Evolutionary conservation across 2,113 vertebrate genomes (phyloP), one percentile per base, ranked within the genome.

Genomic region (Chaetorhynchus papuensis): DNA sequence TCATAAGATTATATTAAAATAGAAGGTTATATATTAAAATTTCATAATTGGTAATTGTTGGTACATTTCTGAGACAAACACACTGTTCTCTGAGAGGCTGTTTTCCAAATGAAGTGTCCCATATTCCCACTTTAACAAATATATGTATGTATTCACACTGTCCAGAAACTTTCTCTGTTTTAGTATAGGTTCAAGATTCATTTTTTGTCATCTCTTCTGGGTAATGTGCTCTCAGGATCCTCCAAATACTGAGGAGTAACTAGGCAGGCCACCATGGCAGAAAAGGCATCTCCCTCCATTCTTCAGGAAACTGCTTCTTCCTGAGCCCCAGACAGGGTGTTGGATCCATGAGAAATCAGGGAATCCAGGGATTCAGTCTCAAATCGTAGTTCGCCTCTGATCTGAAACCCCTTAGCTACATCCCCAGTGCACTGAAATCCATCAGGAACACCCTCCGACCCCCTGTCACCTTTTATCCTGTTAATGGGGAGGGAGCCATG

Each of bases 141-240:
- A 18, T 0, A 0, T 11, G 4, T 13, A 7, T 35, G 2, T 28
- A 45, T 52, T 79, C 52, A 49, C 21, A 13, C 13, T 53, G 13
- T 16, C 26, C 31, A 39, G 63, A 90, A 92, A 56, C 8, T 45
- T 77, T 19, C 6, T 63, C 18, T 45, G 7, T 22, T 54, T 68
- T 44, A 57, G 13, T 54, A 3, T n/a, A 68, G 15, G 11, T 35
- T 83, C 15, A 70, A 30, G 4, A 35, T 65, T 22, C 2, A 0
- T 0, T 68, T 70, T 63, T 47, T 74, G 6, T 47, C 4, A 16
- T 24, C 7, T 86, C 59, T 56, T 44, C 41, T 81, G 28, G 50
- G 7, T 71, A n/a, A 49, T 6, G 2, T n/a, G 19, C 17, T 78
- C 28, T 91, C 31, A 56, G 8, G 16, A 86, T 64, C 21, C 24